Evolutionary conservation across 2,797 vertebrate genomes (phyloP), one percentile per base, ranked within the genome.

Genomic region (Esox masquinongy): DNA sequence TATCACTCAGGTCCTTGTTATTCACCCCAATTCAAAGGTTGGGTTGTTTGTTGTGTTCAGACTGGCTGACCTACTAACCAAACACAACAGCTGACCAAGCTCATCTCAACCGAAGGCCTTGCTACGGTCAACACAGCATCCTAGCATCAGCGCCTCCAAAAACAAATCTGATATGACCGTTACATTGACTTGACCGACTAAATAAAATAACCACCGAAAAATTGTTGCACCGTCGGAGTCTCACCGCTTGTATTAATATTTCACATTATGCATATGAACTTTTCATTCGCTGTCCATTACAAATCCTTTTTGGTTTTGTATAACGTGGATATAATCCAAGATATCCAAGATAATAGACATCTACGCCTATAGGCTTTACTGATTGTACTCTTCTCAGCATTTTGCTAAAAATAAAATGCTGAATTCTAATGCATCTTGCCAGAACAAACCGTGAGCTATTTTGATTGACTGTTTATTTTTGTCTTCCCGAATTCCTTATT

Each of bases 1-100:
- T 24, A 22, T 59, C 22, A 59, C 56, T 59, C 56, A 22, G 56
- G 56, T 22, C 17, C n/a, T 59, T 24, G 56, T 59, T 24, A 59
- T 59, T 59, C 56, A 22, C 3, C 22, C 22, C 56, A 59, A 59
- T 59, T 59, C 56, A 24, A 59, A 22, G 74, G 76, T 72, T 78
- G 76, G 70, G 74, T 82, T 78, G 29, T 71, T 78, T 78, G 76
- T 72, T 70, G 43, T 70, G 71, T 74, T 56, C 72, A 79, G 69
- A 68, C 72, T 74, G 70, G 75, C 82, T 80, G 84, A 78, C 79
- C 69, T 73, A 69, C 84, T 47, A 79, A 78, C 81, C 78, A 74
- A 77, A 70, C 82, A 74, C 77, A 78, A 72, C 63, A 75, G 73
- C 75, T 77, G 68, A 78, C 75, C 79, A 70, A 84, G 53, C 74